Base-by-base conservation (phyloP, 2,888 invertebrate genomes). In the Lathronympha strigana region DNA sequence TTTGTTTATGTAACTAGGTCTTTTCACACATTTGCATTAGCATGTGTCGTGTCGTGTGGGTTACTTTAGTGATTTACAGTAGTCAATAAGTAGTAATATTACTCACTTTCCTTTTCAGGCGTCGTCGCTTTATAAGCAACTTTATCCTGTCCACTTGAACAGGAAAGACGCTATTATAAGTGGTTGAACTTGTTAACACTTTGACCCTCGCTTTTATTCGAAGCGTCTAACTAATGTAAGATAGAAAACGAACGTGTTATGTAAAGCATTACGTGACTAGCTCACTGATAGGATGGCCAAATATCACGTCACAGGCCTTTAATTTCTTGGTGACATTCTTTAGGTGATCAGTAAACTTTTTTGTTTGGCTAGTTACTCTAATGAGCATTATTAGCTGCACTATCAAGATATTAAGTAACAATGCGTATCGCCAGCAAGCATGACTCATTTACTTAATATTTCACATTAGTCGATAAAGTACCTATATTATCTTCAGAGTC, bases 191-290 rank as follows among this genome's bases (percentile, higher is more conserved):
- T 36, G 58, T 43, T 60, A 45, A 60, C 60, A 61, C 47, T 21
- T 47, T 66, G 54, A 66, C 66, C 66, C 60, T 47, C 38, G 25
- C 21, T 47, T 61, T 66, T 49, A 57, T 50, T 57, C 50, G 28
- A 38, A 19, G 47, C 36, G 40, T 51, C 33, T 51, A 51, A 60
- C 33, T 51, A 51, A 60, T 58, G 43, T 33, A n/a, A n/a, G 36
- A 47, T 28, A 58, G 51, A 53, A 64, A 64, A 36, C 58, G 58
- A 64, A 58, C 64, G 64, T 64, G 58, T 60, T 58, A 64, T 21
- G 51, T 25, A 64, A 60, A 11, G 4, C 36, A 43, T 60, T 64
- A 64, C 64, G 64, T 64, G 64, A 64, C 36, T 45, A 31, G 43
- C 31, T 43, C 31, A 8, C 28, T 40, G 50, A 45, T 51, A 58